Conservation (phyloP, 2,113 vertebrate species). For the Anolis carolinensis region DNA sequence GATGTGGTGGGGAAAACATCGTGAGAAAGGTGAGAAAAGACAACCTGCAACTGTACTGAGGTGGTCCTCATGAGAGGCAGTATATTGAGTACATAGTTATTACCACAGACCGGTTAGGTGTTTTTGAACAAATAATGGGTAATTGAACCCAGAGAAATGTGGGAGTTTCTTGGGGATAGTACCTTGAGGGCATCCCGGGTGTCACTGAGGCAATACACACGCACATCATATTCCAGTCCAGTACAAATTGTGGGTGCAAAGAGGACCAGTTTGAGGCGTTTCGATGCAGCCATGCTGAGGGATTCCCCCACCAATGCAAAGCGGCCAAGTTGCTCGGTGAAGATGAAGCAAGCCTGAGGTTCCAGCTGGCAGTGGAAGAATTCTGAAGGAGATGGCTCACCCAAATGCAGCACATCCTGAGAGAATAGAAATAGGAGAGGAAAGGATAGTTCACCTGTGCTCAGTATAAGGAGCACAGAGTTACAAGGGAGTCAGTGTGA, state of each 20-base stretch:
- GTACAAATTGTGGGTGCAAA: constrained; percentile 92
- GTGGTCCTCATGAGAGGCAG: neutral
- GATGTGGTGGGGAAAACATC: neutral
- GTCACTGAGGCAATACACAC: constrained; percentile 96
- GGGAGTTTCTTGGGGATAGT: neutral
- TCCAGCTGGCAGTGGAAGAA: constrained; percentile 98
- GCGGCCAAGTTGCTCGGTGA: constrained; percentile 95
- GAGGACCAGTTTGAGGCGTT: constrained; percentile 94
- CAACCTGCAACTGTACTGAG: neutral
- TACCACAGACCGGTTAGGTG: neutral
- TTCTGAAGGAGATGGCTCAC: constrained; percentile 87
- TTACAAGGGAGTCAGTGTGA: neutral
- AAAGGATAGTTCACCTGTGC: neutral
- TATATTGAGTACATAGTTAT: no score
- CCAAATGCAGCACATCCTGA: constrained; percentile 93
- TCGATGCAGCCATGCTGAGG: constrained; percentile 93
- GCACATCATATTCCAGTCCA: constrained; percentile 95
- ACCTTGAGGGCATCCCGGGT: constrained; percentile 96
- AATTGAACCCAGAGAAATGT: neutral
- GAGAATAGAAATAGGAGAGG: neutral
- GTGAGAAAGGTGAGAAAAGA: neutral
- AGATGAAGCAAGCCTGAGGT: constrained; percentile 89
- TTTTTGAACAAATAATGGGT: neutral
- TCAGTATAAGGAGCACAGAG: neutral
- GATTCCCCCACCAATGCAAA: constrained; percentile 96